Evolutionary conservation across 2,797 vertebrate genomes (phyloP), one percentile per base, ranked within the genome.

Genomic region (Pelodytes ibericus): DNA sequence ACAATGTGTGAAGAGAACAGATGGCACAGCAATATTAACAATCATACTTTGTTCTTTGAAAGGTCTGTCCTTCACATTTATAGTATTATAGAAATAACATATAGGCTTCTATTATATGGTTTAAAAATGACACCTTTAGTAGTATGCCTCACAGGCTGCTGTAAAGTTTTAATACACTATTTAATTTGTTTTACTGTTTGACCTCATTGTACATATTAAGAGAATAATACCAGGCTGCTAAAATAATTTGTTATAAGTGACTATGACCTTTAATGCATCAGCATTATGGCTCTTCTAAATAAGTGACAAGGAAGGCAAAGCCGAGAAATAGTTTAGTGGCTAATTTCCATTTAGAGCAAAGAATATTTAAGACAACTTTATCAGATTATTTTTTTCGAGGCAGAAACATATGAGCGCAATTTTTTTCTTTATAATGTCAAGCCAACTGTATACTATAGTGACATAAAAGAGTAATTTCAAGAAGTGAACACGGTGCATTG

Each of bases 1-100:
- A 78, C 41, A 84, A 81, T 61, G 86, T 84, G 79, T 41, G 47
- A 56, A 82, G 24, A 64, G 85, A 88, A 85, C 87, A 88, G 86
- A 87, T 88, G 87, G 83, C 64, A 80, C 2, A 70, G 61, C 64
- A 82, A 77, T 85, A 85, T 85, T 89, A 86, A 82, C 85, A 86
- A 78, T 84, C 83, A 85, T 82, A 81, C 71, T 78, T 72, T 84
- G 81, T 81, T 78, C 29, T 41, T 20, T 79, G 63, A 79, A 73
- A 73, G 76, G 56, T 79, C 76, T 79, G 70, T 73, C 63, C 71
- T 79, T 68, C 70, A 79, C 63, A 72, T 72, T 79, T 79, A 79
- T 68, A 56, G 70, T 31, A 47, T 62, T 72, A 79, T 61, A 62
- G 63, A 66, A 79, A 79, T 72, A 78, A 72, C 41, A 41, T 68